Percentiles rank a stretch among this genome's conserved stretches.
Evolutionary conservation across 2,113 vertebrate genomes (phyloP).

Genomic region (Pituophis catenifer): DNA sequence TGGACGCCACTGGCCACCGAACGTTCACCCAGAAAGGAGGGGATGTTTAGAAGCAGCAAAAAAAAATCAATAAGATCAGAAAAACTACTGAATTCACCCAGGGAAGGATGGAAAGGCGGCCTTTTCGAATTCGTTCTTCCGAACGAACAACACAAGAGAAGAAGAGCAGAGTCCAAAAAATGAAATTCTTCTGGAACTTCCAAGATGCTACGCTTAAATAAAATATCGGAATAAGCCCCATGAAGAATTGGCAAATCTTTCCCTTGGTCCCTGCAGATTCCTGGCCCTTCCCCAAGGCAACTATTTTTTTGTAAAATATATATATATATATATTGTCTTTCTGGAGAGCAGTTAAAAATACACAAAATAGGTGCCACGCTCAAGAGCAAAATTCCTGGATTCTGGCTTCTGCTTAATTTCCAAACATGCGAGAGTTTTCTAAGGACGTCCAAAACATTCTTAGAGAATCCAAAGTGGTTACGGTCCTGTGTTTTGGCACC

Average conservation of each 20-base stretch:
- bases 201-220: background rate
- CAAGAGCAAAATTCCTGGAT: background rate
- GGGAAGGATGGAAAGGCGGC: background rate
- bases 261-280: background rate
- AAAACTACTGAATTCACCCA: background rate
- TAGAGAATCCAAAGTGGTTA: background rate
- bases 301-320: no score
- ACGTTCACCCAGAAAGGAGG: background rate
- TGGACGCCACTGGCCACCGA: background rate
- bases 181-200: background rate
- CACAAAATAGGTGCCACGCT: background rate
- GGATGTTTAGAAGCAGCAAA: background rate
- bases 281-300: background rate
- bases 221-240: background rate
- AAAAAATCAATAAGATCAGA: background rate
- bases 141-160: background rate
- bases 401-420: background rate
- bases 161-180: background rate
- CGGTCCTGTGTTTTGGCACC: background rate
- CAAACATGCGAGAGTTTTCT: background rate
- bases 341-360: background rate
- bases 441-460: background rate
- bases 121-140: background rate
- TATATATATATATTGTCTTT: background rate
- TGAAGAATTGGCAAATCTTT: background rate